Conservation (phyloP, 1,140 invertebrate species). For the Trichonephila clavata region DNA sequence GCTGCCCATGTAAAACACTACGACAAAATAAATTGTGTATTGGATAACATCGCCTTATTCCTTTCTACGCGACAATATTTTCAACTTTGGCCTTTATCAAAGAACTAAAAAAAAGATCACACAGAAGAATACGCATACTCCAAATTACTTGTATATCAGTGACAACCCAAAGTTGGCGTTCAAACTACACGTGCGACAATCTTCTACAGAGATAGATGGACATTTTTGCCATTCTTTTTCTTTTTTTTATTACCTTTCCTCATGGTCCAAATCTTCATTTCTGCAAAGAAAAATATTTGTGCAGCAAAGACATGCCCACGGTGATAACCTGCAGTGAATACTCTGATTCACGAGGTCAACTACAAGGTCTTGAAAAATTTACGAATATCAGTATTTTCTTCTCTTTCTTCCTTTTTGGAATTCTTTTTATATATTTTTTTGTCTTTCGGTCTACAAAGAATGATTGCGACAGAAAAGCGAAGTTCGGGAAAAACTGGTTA, state of each 20-base stretch:
- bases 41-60: too few relatives aligned
- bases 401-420: background rate
- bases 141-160: background rate
- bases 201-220: background rate
- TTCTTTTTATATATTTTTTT: background rate
- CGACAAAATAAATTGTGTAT: too few relatives aligned
- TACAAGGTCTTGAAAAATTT: slow-evolving; percentile 70
- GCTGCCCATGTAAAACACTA: too few relatives aligned
- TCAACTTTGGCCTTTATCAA: background rate
- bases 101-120: background rate
- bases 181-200: slow-evolving; percentile 31
- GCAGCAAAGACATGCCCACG: slow-evolving; percentile 46
- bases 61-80: too few relatives aligned
- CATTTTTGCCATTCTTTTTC: background rate
- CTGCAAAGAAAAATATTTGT: slow-evolving; percentile 60
- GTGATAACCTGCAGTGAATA: slow-evolving; percentile 61
- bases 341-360: slow-evolving; percentile 68
- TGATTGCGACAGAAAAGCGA: slow-evolving; percentile 46
- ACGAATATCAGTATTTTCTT: slow-evolving; percentile 67
- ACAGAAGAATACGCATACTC: background rate
- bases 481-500: slow-evolving; percentile 56
- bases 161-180: background rate
- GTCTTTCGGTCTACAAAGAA: slow-evolving; percentile 22
- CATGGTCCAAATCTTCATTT: slow-evolving; percentile 46
- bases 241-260: slow-evolving; percentile 61